These are phyloP conservation scores for Gnathonemus longibarbis DNA, from an alignment of 2,113 vertebrate genomes.

Conservation along the genomic window DNA sequence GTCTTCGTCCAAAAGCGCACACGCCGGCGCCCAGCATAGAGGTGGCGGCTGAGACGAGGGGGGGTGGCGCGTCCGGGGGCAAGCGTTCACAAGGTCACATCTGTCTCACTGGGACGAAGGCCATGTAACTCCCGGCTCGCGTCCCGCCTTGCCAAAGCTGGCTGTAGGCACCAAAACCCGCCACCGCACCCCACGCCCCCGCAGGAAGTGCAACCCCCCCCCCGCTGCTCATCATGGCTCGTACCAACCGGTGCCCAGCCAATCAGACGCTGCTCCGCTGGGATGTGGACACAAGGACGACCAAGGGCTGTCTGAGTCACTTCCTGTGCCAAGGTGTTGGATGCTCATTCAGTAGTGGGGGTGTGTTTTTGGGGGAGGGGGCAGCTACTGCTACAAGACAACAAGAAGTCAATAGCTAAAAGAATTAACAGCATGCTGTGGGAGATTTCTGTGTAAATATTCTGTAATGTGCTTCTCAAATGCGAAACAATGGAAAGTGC, in stretches of 20 bases:
- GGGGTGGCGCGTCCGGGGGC: conserved; percentile 38
- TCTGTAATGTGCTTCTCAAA: background rate
- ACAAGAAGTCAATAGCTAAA: background rate
- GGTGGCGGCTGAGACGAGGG: conserved; percentile 33
- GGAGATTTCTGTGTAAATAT: background rate
- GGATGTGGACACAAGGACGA: conserved; percentile 16
- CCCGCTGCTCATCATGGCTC: conserved; percentile 34
- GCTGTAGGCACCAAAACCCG: conserved; percentile 36
- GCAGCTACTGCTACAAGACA: background rate
- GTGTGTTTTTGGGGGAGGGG: background rate
- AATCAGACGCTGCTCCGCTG: background rate
- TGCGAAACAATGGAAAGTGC: background rate
- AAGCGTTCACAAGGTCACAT: conserved; percentile 62
- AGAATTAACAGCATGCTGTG: background rate
- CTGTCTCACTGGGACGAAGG: conserved; percentile 43
- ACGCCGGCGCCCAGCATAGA: background rate
- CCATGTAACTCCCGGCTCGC: conserved; percentile 39
- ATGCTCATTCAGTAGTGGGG: background rate
- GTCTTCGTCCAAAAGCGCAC: background rate
- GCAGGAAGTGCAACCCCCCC: background rate
- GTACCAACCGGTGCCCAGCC: conserved; percentile 46
- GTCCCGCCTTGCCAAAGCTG: conserved; percentile 27
- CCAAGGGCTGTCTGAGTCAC: background rate
- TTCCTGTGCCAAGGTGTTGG: background rate
- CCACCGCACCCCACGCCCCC: background rate